Conservation (phyloP, 1,140 invertebrate species). For the Octopus sinensis region DNA sequence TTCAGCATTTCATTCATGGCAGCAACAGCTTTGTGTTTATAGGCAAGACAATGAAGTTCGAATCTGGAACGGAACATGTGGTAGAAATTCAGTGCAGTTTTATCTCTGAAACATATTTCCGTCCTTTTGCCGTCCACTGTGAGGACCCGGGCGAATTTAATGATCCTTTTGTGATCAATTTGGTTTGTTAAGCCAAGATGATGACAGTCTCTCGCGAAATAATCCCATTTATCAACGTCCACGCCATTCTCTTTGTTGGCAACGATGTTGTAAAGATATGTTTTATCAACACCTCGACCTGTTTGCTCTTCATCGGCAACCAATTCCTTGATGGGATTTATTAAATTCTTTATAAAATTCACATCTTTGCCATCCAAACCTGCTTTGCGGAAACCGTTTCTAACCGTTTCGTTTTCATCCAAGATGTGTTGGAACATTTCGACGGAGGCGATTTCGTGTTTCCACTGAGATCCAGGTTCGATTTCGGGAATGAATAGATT, state of each 20-base stretch:
- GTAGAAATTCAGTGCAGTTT: slow-evolving; percentile 56
- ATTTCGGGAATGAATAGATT: background rate
- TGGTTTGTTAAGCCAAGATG: slow-evolving; percentile 58
- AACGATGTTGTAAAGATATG: slow-evolving; percentile 62
- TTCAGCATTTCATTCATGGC: slow-evolving; percentile 59
- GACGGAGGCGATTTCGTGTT: background rate
- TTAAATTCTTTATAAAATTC: slow-evolving; percentile 19
- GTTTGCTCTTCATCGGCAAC: background rate
- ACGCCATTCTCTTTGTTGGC: slow-evolving; percentile 65
- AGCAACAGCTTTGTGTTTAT: slow-evolving; percentile 59
- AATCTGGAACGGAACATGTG: slow-evolving; percentile 59
- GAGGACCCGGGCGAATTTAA: slow-evolving; percentile 54
- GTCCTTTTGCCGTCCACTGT: slow-evolving; percentile 36
- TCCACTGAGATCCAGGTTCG: background rate
- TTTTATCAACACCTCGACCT: background rate
- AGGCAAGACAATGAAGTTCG: slow-evolving; percentile 59
- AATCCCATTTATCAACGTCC: slow-evolving; percentile 75
- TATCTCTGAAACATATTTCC: slow-evolving; percentile 59
- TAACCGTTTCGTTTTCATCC: background rate
- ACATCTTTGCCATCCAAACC: slow-evolving; percentile 13
- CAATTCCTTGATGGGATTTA: background rate
- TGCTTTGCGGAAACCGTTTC: background rate
- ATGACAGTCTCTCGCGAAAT: slow-evolving; percentile 65
- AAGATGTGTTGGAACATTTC: background rate
- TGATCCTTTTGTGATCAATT: slow-evolving; percentile 59